phyloP scores from a whole-genome alignment of 2,888 invertebrate genomes.

The Lingula anatina region DNA sequence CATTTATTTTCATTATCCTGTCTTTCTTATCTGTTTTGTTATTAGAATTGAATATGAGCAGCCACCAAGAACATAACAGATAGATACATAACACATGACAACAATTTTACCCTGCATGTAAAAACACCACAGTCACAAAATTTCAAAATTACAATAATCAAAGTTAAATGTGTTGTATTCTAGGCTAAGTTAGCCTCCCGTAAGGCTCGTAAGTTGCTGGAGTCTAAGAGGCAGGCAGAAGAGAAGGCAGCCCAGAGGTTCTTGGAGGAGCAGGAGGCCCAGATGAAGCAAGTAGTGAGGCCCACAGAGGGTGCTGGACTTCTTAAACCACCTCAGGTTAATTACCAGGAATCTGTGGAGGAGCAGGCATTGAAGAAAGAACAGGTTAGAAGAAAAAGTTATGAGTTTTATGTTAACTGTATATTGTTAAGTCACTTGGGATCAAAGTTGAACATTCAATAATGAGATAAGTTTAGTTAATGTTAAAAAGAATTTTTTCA shows the following conservation, averaged over 20 bases:
- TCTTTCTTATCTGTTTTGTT: too few species aligned
- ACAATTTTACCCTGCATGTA: too few species aligned
- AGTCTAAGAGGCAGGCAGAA: constrained; percentile 28
- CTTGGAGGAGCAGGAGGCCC: constrained; percentile 35
- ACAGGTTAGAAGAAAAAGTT: constrained; percentile 23
- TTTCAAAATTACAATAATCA: too few species aligned
- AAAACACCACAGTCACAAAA: too few species aligned
- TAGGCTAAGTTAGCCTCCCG: constrained; percentile 40
- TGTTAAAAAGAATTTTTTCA: too few species aligned
- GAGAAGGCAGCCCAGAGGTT: constrained; percentile 36
- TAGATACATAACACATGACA: too few species aligned
- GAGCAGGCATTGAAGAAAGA: constrained; percentile 39
- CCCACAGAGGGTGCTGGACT: constrained; percentile 16
- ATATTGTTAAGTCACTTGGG: not conserved
- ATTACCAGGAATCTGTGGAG: constrained; percentile 23
- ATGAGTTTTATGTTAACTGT: not conserved
- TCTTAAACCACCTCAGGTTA: constrained; percentile 26
- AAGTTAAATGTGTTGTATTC: too few species aligned
- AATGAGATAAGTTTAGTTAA: too few species aligned
- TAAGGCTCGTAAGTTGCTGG: constrained; percentile 23
- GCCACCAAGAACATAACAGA: too few species aligned
- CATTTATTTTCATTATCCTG: too few species aligned
- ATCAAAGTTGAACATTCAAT: too few species aligned
- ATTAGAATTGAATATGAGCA: too few species aligned
- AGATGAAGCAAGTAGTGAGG: constrained; percentile 23